Evolutionary conservation across 2,113 vertebrate genomes (phyloP).

Genomic region (Rhodinocichla rosea): DNA sequence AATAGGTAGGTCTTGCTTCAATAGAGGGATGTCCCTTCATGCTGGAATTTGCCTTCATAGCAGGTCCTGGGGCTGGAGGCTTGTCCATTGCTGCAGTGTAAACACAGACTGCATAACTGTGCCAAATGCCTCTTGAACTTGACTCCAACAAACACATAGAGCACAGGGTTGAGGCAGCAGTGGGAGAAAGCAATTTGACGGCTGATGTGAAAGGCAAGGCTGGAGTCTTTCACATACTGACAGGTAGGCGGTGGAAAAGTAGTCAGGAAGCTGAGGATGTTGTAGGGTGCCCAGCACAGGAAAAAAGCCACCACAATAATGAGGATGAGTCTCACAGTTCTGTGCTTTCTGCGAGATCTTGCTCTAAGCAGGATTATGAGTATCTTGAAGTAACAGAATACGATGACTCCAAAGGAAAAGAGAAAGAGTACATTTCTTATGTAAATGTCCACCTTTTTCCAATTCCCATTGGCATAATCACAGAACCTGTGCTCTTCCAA

Average conservation of each 20-base stretch:
- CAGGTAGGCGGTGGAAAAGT: constrained; percentile 67
- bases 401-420: constrained; percentile 71
- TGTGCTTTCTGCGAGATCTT: constrained; percentile 74
- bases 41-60: constrained; percentile 5
- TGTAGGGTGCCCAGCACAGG: constrained; percentile 92
- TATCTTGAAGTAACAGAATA: constrained; percentile 85
- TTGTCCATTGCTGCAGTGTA: neutral
- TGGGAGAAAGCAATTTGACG: constrained; percentile 86
- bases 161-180: constrained; percentile 92
- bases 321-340: constrained; percentile 88
- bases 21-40: constrained; percentile 65
- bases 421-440: constrained; percentile 83
- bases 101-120: constrained; percentile 53
- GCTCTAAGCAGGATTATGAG: constrained; percentile 76
- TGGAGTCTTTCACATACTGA: neutral
- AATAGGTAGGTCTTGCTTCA: neutral
- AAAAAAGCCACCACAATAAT: constrained; percentile 85
- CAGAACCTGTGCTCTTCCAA: neutral
- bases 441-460: constrained; percentile 70
- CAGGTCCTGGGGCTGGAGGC: neutral
- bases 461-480: constrained; percentile 6
- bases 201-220: constrained; percentile 71
- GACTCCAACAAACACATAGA: constrained; percentile 89
- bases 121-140: constrained; percentile 89
- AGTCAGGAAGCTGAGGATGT: constrained; percentile 77